Base-by-base conservation (phyloP, 2,797 vertebrate genomes). In the Mormyrops boulengeri region DNA sequence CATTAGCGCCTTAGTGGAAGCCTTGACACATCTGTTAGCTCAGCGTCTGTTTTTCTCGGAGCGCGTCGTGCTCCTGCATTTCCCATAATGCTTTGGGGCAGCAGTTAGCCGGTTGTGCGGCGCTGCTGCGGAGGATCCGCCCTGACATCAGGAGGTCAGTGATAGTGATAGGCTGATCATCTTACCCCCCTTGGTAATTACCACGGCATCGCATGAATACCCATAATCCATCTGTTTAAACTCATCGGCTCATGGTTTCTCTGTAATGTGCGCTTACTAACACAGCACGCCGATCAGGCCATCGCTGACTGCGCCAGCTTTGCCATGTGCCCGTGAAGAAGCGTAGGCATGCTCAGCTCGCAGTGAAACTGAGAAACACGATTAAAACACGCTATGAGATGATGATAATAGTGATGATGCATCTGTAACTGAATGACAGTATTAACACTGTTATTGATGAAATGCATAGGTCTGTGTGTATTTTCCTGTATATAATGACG, bases 391-490 rank as follows among this genome's bases (percentile, higher is more conserved):
- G 85, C 82, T 50, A 22, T 85, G 80, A 9, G 8, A 47, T 4
- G 80, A 47, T 49, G 41, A 84, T 49, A 47, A 4, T 47, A 38
- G 7, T 22, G 41, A 30, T 41, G 9, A 69, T 87, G 38, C 11
- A 88, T 88, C 89, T 89, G 62, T 26, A 38, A 85, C 84, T 87
- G 62, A 89, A 41, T 89, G 26, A 57, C 60, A 47, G 12, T 41
- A 5, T 89, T 69, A 87, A 90, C 60, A 41, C 3, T 49, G 3
- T 38, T 87, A 9, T 41, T 91, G 88, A 91, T 91, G 86, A 73
- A 34, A 89, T 93, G 92, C 44, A 90, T 90, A 77, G 92, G 85
- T 90, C 30, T 93, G 89, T 91, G 85, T 88, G 57, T 89, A 9
- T 66, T 69, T 30, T 30, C 62, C 4, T 92, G 91, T 91, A 19